Base-by-base conservation (phyloP, 1,140 invertebrate species). In the Drosophila suzukii region DNA sequence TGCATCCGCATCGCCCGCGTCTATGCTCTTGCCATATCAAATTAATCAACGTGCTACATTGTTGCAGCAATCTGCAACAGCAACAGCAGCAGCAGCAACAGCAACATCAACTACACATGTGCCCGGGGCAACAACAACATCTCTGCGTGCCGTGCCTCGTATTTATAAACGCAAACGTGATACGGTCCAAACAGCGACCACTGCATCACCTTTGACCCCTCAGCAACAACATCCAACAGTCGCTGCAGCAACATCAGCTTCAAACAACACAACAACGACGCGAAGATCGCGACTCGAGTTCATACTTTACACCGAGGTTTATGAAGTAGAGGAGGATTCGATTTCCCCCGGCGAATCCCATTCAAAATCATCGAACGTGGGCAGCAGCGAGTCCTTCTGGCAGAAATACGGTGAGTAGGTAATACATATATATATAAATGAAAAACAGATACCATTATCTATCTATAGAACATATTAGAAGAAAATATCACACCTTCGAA, bases 31-130 rank as follows among this genome's bases (percentile, higher is more conserved):
- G 85, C 84, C 85, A 84, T 89, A 89, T 89, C 84, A 89, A 85
- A 89, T 89, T 89, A 89, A 89, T 89, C 84, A 89, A 90, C 81
- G 84, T 90, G 80, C 85, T 85, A 89, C 84, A 89, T 89, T 89
- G 84, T 89, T 89, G 85, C 84, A 84, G 76, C 84, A 82, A 70
- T 81, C 51, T 53, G 41, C 63, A 67, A n/a, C 75, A 78, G 58
- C 75, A 36, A 8, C 70, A 76, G 32, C 63, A 68, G 54, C 57
- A 68, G 41, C 57, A 47, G 7, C 60, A 60, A 60, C 61, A 62
- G 17, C 81, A 62, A 51, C 75, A 63, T 43, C 75, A 78, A 72
- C 75, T 50, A 66, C 74, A 67, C 79, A 82, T 82, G 81, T 83
- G 78, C 78, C 75, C 61, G 15, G 62, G 60, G 43, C 47, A 61